Conservation (phyloP, 2,113 vertebrate species). For the Micromys minutus region DNA sequence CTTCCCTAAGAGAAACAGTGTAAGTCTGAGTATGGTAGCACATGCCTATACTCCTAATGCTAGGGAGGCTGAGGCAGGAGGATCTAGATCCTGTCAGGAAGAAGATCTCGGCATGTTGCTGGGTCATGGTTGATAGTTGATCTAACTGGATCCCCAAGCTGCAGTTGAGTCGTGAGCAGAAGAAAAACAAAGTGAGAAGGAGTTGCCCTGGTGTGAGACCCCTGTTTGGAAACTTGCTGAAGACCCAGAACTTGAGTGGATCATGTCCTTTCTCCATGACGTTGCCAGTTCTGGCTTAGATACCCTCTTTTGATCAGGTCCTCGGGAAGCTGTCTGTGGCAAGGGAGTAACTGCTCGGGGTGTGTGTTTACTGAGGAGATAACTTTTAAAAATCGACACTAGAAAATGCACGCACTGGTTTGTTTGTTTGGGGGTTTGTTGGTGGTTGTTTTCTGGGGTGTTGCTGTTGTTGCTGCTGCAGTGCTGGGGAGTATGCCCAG, state of each 20-base stretch:
- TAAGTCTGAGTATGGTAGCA: neutral
- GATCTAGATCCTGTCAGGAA: neutral
- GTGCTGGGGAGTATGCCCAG: neutral
- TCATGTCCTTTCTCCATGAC: neutral
- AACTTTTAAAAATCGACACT: neutral
- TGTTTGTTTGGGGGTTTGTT: neutral
- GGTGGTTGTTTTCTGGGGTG: neutral
- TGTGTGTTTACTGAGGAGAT: neutral
- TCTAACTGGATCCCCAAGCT: neutral
- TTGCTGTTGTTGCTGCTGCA: neutral
- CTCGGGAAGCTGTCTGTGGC: neutral
- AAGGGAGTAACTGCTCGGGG: neutral
- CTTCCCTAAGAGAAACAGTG: neutral
- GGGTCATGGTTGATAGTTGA: neutral
- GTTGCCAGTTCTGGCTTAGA: neutral
- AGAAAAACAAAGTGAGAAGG: neutral
- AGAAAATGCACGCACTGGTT: neutral
- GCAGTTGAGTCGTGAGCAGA: neutral
- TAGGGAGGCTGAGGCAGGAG: neutral
- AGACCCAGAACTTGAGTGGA: neutral
- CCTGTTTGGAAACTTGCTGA: neutral
- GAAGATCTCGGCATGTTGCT: neutral
- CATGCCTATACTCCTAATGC: neutral
- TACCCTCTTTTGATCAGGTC: neutral
- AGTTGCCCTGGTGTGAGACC: neutral